Base-by-base conservation (phyloP, 2,797 vertebrate genomes). In the Peromyscus attwateri region DNA sequence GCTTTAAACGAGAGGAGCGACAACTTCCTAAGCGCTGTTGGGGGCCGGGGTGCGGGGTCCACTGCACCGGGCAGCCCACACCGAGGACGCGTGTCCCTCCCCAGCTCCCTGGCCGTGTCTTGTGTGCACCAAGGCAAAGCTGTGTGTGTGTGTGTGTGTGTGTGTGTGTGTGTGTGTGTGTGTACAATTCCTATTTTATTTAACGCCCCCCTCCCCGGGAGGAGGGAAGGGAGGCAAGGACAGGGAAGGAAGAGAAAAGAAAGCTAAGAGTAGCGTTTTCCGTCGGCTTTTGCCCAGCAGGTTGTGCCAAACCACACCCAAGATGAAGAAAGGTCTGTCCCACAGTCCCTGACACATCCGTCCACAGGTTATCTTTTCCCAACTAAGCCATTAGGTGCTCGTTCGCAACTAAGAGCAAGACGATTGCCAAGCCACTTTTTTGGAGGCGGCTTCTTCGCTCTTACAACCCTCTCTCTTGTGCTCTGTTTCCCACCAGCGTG, bases 1-100 rank as follows among this genome's bases (percentile, higher is more conserved):
- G 98, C 97, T 98, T 97, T 97, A 98, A 98, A 98, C 91, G 95
- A 97, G 98, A 97, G 98, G 97, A 98, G 96, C 97, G 98, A 98
- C 98, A 98, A 98, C 98, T 98, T 98, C 98, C 98, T 98, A 94
- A 95, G 98, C 98, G 97, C 98, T 82, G 98, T 95, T 98, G 94
- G 95, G 90, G 96, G 96, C 92, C 93, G 4, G 77, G 81, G 77
- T 60, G 49, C 82, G 23, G 95, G 89, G 88, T 71, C 37, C 52
- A 14, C 11, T 0, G 85, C 87, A 0, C 37, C 25, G 88, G 34
- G 60, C 14, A 21, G 77, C 68, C 52, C 70, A 76, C 92, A 46
- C 57, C 11, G 7, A 66, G 88, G n/a, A 31, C 81, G 46, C 91
- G 21, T 43, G 87, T 25, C 49, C 29, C n/a, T 11, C 52, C 4